phyloP scores from a whole-genome alignment of 2,888 invertebrate species.

The Caenorhabditis afra region DNA sequence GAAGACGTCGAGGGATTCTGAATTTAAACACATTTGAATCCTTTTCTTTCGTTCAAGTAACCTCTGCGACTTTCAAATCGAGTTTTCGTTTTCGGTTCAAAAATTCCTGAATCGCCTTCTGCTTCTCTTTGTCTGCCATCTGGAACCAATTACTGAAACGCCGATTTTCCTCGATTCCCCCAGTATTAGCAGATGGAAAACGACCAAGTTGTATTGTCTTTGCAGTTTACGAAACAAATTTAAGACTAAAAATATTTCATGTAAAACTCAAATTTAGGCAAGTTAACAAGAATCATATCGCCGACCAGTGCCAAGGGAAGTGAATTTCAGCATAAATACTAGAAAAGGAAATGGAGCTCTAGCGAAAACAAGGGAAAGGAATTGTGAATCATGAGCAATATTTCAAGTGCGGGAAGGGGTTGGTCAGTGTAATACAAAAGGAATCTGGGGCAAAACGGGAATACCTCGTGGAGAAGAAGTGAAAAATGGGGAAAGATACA shows the following conservation, averaged over 20 bases:
- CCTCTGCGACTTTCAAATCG: conserved; percentile 26
- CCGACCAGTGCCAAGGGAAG: conserved; percentile 21
- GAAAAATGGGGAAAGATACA: conserved; percentile 26
- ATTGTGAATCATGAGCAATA: conserved; percentile 54
- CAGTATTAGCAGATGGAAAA: not conserved
- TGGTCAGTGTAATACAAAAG: conserved; percentile 9
- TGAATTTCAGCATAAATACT: conserved; percentile 48
- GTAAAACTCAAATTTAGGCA: conserved; percentile 35
- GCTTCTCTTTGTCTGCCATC: conserved; percentile 43
- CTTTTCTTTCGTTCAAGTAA: not conserved
- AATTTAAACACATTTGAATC: not conserved
- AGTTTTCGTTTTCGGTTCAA: conserved; percentile 67
- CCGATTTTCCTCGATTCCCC: not conserved
- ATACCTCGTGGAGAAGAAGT: conserved; percentile 36
- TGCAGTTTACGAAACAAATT: not conserved
- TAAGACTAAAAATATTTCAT: conserved; percentile 23
- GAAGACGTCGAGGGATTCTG: conserved; percentile 45
- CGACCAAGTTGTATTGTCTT: conserved; percentile 11
- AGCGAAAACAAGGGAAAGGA: conserved; percentile 14
- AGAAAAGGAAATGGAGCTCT: conserved; percentile 13
- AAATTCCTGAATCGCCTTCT: conserved; percentile 56
- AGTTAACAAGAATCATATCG: conserved; percentile 48
- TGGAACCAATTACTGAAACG: conserved; percentile 20
- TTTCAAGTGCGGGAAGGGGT: conserved; percentile 24
- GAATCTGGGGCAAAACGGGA: conserved; percentile 3